Evolutionary conservation across 2,113 vertebrate genomes (phyloP), one percentile per base, ranked within the genome.

Genomic region (Noturus placidus): DNA sequence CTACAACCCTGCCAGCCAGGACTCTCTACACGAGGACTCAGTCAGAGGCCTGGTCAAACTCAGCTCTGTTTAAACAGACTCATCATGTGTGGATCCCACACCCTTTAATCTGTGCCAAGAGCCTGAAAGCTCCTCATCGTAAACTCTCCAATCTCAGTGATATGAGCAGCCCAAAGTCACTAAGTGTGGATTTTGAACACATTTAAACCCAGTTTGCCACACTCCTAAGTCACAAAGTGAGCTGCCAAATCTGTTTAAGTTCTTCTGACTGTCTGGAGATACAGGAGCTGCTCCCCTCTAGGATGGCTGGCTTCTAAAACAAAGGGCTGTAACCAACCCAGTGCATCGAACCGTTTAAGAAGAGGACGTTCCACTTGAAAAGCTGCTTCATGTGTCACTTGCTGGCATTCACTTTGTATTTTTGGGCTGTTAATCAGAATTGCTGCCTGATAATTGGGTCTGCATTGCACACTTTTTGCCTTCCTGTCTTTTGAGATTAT

Each of bases 41-140:
- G 97, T 99, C 87, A 95, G 98, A 72, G 98, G 98, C 89, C 93
- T 99, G 17, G 97, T 99, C 59, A 99, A 99, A 92, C 98, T 99
- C 92, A 99, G 98, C 94, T 99, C 98, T 0, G 97, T 99, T 92
- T 99, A 96, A 98, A 76, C 30, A 42, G 10, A 46, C 86, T 15
- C 25, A 42, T 19, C 56, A 0, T 22, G 9, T 65, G 69, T 30
- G 42, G 77, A 57, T 15, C 54, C 15, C 78, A 50, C 33, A 38
- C 56, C 63, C 85, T 25, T 67, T 70, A 14, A 63, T 35, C 15
- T 83, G 46, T 85, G 65, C 59, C 78, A 88, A 82, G 84, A 84
- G 35, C 70, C 89, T 82, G 85, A 86, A 38, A 67, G 86, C 82
- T 90, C 63, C 67, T 83, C 80, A 0, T 20, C 86, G 46, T 83